Base-by-base conservation (phyloP, 2,797 vertebrate genomes). In the Sebastolobus altivelis region DNA sequence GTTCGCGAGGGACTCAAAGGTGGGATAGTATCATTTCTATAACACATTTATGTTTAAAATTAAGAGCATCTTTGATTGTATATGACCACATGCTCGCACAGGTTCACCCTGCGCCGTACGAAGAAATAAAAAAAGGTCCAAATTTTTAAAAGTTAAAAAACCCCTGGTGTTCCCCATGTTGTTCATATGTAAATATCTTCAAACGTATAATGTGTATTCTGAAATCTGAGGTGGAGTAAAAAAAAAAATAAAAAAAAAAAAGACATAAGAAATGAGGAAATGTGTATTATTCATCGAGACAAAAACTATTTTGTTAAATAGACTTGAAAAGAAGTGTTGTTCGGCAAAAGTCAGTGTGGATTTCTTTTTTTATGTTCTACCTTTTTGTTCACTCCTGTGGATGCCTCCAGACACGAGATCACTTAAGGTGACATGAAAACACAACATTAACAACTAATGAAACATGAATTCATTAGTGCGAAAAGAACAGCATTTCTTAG, bases 281-380 rank as follows among this genome's bases (percentile, higher is more conserved):
- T 96, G 96, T 97, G 97, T 94, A 94, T 94, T 94, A 95, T 95
- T 95, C 93, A 95, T 94, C 75, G 60, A 94, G 90, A 97, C 96
- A 96, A 94, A 97, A 97, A 96, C 90, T 98, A 99, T 99, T 99
- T 99, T 98, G 97, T 98, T 99, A 98, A 98, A 97, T 95, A 97
- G 97, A 98, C 86, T 87, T 92, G 31, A 93, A 94, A 93, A 97
- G 95, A 95, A 96, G 95, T 97, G 95, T 96, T 95, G 97, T 96
- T 96, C 94, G 88, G 95, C 88, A 95, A 95, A 94, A 88, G 73
- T 84, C 77, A 82, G 82, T 82, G 80, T 87, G 91, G 69, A 68
- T 90, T 90, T 85, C 82, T 93, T 92, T 93, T 90, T 92, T 89
- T 81, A 9, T 74, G 14, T 46, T 76, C 13, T 14, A 43, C 20